A percentile compares a stretch with the other conserved stretches of the same genome.
phyloP scores from a whole-genome alignment of 2,888 invertebrate species.

The Meganola albula region DNA sequence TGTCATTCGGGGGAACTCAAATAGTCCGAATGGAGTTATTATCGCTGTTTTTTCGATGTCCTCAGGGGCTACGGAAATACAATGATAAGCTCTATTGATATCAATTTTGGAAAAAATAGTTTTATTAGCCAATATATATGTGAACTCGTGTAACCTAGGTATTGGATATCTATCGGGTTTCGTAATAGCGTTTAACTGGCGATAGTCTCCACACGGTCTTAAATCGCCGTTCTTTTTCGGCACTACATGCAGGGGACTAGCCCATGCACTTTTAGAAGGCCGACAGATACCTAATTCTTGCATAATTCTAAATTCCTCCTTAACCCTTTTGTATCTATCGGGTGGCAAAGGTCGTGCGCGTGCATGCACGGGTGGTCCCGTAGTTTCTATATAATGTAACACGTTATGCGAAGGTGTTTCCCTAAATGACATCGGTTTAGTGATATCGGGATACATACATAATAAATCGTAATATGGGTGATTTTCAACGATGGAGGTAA shows the following conservation, averaged over 20 bases:
- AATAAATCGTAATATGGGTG: neutral
- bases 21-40: neutral
- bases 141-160: neutral
- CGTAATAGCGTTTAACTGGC: neutral
- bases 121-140: neutral
- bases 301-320: conserved; percentile 3
- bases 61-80: neutral
- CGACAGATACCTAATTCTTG: conserved; percentile 1
- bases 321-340: neutral
- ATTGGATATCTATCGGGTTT: conserved; percentile 2
- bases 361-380: neutral
- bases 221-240: neutral
- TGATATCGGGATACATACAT: neutral
- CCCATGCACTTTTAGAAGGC: conserved; percentile 3
- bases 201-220: conserved; percentile 3
- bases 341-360: neutral
- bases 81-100: conserved; percentile 2
- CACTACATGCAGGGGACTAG: neutral
- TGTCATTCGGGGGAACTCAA: neutral
- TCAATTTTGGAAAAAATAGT: neutral
- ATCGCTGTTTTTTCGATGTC: conserved; percentile 4
- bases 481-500: neutral
- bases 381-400: conserved; percentile 2
- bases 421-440: neutral
- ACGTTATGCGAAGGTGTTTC: neutral